Conservation (phyloP, 2,888 invertebrate species). For the Scaptomyza polygonia region DNA sequence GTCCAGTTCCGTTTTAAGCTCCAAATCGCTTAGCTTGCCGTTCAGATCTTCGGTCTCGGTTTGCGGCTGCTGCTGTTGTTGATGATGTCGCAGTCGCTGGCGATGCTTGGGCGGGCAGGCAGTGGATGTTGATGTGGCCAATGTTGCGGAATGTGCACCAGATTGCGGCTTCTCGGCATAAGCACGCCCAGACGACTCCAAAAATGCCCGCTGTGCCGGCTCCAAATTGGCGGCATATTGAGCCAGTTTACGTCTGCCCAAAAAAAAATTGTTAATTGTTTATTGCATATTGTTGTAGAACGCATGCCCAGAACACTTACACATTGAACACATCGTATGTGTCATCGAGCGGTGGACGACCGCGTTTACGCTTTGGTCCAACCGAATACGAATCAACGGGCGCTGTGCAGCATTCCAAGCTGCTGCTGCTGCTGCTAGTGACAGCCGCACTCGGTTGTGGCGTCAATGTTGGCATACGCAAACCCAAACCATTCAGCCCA, state of each 20-base stretch:
- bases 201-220: slow-evolving; percentile 69
- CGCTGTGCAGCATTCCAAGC: slow-evolving; percentile 46
- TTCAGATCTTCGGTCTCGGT: too few species aligned
- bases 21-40: slow-evolving; percentile 23
- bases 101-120: slow-evolving; percentile 75
- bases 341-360: slow-evolving; percentile 88
- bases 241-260: slow-evolving; percentile 71
- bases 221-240: slow-evolving; percentile 77
- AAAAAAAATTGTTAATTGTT: neutral
- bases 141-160: slow-evolving; percentile 62
- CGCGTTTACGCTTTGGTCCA: slow-evolving; percentile 87
- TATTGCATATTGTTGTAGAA: too few species aligned
- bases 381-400: slow-evolving; percentile 75
- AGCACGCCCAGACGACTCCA: slow-evolving; percentile 71
- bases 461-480: slow-evolving; percentile 80
- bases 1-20: slow-evolving; percentile 49
- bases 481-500: slow-evolving; percentile 23
- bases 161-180: slow-evolving; percentile 66
- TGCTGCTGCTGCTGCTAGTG: slow-evolving; percentile 17
- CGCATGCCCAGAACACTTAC: slow-evolving; percentile 62
- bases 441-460: slow-evolving; percentile 65
- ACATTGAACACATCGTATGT: slow-evolving; percentile 84
- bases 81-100: slow-evolving; percentile 67
- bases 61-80: too few species aligned
- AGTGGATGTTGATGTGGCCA: slow-evolving; percentile 68